Base-by-base conservation (phyloP, 2,797 vertebrate species). In the Sebastes aleutianus region DNA sequence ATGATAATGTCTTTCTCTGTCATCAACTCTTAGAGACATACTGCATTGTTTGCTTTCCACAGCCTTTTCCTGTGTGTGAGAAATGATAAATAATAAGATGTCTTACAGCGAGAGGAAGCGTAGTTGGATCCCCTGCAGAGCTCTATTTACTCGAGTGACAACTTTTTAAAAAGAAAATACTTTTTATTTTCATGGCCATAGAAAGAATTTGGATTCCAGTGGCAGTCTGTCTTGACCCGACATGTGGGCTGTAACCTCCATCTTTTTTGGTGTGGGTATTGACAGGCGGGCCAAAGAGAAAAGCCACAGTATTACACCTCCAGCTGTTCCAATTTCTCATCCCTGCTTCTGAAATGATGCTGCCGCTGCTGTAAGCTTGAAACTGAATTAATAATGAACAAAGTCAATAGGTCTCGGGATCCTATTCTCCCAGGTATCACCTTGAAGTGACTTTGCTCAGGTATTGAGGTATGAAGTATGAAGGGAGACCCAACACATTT, bases 371-470 rank as follows among this genome's bases (percentile, higher is more conserved):
- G 92, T 91, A 90, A 95, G 93, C 94, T 89, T 85, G 91, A 92
- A 93, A 92, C 94, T 95, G 94, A 95, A 96, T 96, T 95, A 96
- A 94, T 95, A 95, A 96, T 96, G 94, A 95, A 95, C 85, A 89
- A 87, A 95, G 93, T 93, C 93, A 92, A 92, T 93, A 93, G 94
- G 91, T 93, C 88, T 88, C 80, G 61, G 85, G 89, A 92, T 95
- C 91, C 91, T 86, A 91, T 94, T 95, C 93, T 94, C 86, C 84
- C 74, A 91, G 88, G 91, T 92, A 91, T 95, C 94, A 95, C 96
- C 94, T 96, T 96, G 88, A 93, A 88, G 89, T 93, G 95, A 94
- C 95, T 95, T 96, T 96, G 89, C 89, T 87, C 79, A 87, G 87
- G 90, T 91, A 86, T 87, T 88, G 91, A 92, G 83, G 88, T 89